Base-by-base conservation (phyloP, 2,888 invertebrate genomes). In the Drosophila kokeensis region DNA sequence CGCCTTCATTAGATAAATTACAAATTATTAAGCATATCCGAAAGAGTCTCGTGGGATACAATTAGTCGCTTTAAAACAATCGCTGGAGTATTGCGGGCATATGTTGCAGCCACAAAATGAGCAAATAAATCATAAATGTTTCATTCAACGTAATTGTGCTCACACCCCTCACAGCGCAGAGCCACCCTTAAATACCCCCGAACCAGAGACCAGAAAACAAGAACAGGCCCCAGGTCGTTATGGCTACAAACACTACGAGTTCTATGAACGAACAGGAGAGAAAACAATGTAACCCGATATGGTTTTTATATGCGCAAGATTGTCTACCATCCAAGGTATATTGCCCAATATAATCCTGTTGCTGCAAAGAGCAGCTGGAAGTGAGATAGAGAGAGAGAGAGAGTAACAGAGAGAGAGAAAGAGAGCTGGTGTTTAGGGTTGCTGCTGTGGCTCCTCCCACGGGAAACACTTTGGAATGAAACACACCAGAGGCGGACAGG, bases 111-210 rank as follows among this genome's bases (percentile, higher is more conserved):
- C 87, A 52, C 86, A 73, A 89, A 86, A 89, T 85, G 87, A 89
- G 89, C 86, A 86, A 85, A 86, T 87, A 87, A 87, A 87, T 87
- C 84, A 87, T 86, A 87, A 86, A 86, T 84, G 86, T 81, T 84
- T 72, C 84, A 81, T 79, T 79, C 70, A 76, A 62, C 74, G 79
- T 82, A 85, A 86, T 87, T 86, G 85, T 82, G 85, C 82, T 72
- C 64, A 65, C 59, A 36, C 66, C 75, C 38, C 55, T 40, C 21
- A 38, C 62, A 59, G 72, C 40, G 45, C 40, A 24, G 11, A 64
- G 58, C 54, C 80, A 82, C 78, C 80, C 55, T 75, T 67, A 73
- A 67, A 58, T 24, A 34, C 40, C 49, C 27, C 42, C 27, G n/a
- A 29, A 42, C 66, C 24, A 36, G 63, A 4, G 52, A 38, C 29